Percentiles rank a stretch among this genome's conserved stretches.
These are phyloP conservation scores for Phragmatobia fuliginosa DNA, from an alignment of 2,888 invertebrate genomes.

Conservation along the genomic window DNA sequence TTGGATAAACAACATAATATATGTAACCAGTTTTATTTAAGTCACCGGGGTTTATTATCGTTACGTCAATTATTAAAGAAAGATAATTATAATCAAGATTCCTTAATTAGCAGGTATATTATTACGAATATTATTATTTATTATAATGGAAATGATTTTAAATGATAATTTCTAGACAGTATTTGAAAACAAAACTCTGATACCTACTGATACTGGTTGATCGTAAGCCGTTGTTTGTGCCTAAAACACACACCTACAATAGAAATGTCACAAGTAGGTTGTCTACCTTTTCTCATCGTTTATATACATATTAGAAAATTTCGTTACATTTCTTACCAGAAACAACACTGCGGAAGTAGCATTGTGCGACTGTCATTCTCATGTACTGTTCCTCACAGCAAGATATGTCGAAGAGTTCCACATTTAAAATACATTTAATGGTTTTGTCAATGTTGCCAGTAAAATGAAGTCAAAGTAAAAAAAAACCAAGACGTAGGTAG, in stretches of 20 bases:
- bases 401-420: neutral
- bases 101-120: neutral
- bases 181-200: neutral
- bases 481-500: neutral
- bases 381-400: neutral
- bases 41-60: constrained; percentile 3
- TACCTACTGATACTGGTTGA: no score
- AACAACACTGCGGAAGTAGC: neutral
- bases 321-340: neutral
- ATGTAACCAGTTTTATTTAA: constrained; percentile 1
- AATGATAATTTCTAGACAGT: constrained; percentile 3
- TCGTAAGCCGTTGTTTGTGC: neutral
- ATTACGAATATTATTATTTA: neutral
- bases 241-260: neutral
- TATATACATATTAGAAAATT: neutral
- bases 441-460: neutral
- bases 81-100: neutral
- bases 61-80: constrained; percentile 18
- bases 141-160: constrained; percentile 5
- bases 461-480: neutral
- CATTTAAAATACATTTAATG: neutral
- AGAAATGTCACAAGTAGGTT: neutral
- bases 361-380: neutral
- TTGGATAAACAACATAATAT: constrained; percentile 9
- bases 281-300: neutral